phyloP scores from a whole-genome alignment of 2,797 vertebrate species.

The Phataginus tricuspis region DNA sequence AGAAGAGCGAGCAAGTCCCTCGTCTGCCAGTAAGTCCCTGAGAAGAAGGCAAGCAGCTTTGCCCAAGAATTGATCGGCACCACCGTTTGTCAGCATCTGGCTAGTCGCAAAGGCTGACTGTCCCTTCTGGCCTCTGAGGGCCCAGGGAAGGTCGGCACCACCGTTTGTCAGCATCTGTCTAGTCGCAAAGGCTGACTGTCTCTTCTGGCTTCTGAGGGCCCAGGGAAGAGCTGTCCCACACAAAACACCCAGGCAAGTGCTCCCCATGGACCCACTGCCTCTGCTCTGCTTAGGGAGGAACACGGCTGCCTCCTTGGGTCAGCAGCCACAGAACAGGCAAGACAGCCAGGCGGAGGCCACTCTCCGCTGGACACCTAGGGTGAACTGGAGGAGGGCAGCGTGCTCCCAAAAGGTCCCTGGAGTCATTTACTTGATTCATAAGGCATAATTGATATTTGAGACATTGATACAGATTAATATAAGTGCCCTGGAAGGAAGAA shows the following conservation, averaged over 20 bases:
- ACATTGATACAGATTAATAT: background rate
- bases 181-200: fast-evolving
- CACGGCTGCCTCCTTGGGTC: too few species aligned
- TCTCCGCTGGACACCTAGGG: background rate
- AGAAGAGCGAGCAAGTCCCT: background rate
- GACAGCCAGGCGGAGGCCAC: background rate
- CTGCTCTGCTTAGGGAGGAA: background rate
- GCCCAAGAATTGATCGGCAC: fast-evolving
- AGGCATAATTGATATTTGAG: background rate
- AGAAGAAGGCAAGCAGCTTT: background rate
- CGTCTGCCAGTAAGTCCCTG: too few species aligned
- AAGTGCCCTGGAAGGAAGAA: background rate
- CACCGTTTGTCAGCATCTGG: fast-evolving
- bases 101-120: fast-evolving
- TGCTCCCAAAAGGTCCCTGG: background rate
- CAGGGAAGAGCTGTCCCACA: background rate
- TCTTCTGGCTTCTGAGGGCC: background rate
- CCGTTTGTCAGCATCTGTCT: fast-evolving
- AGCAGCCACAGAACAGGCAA: fast-evolving
- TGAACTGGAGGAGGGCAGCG: too few species aligned
- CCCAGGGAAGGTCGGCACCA: too few species aligned
- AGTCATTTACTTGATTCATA: too few species aligned
- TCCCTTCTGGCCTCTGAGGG: too few species aligned
- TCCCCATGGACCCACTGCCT: background rate
- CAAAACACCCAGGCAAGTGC: too few species aligned